These are phyloP conservation scores for Leptodactylus fallax DNA, from an alignment of 2,797 vertebrate genomes.

Conservation along the genomic window DNA sequence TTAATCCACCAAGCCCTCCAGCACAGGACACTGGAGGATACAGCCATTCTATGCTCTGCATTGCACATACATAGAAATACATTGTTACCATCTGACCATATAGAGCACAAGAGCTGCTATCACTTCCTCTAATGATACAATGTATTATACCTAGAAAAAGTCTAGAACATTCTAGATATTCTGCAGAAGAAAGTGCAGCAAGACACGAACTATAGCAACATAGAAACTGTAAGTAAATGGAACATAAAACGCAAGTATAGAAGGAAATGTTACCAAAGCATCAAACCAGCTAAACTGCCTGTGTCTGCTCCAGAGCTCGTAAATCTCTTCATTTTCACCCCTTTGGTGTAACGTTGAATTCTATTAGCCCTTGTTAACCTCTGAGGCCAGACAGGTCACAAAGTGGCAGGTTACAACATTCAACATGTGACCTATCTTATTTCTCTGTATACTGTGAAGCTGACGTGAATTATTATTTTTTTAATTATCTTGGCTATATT, in stretches of 20 bases:
- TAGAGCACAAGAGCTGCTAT: background rate
- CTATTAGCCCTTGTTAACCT: constrained; percentile 52
- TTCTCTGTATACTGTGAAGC: background rate
- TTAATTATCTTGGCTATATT: background rate
- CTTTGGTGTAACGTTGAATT: constrained; percentile 33
- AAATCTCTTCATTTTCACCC: constrained; percentile 4
- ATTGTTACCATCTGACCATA: background rate
- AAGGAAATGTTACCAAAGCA: background rate
- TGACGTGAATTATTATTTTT: background rate
- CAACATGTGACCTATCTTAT: background rate
- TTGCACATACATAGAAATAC: background rate
- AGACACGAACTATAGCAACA: too few relatives aligned
- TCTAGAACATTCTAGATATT: background rate
- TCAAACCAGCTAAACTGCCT: background rate
- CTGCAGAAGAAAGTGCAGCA: background rate
- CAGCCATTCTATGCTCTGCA: background rate
- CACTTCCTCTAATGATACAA: background rate
- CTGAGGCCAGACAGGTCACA: constrained; percentile 24
- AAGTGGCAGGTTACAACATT: constrained; percentile 19
- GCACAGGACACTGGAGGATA: background rate
- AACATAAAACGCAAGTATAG: background rate
- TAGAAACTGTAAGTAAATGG: background rate
- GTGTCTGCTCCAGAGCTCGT: background rate
- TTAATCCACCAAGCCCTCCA: constrained; percentile 31
- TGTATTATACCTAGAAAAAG: background rate